Percentiles rank a stretch among this genome's conserved stretches.
These are phyloP conservation scores for Poeciliopsis presidionis DNA, from an alignment of 2,797 vertebrate genomes.

Conservation along the genomic window DNA sequence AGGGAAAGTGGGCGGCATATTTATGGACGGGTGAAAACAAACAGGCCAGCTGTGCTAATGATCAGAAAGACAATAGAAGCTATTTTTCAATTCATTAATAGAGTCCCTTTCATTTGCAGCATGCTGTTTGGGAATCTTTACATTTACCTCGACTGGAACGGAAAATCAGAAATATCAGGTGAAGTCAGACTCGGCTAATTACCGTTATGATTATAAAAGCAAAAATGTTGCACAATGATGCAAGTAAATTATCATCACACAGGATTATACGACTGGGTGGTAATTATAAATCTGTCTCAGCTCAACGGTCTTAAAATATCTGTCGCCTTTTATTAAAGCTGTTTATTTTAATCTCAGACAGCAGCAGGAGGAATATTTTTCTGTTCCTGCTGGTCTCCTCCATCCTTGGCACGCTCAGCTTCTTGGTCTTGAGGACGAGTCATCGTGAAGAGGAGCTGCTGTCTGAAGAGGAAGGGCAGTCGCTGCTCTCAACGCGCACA, in stretches of 20 bases:
- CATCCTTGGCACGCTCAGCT: slow-evolving; percentile 79
- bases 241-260: slow-evolving; percentile 23
- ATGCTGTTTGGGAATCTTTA: slow-evolving; percentile 88
- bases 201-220: neutral
- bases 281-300: slow-evolving; percentile 20
- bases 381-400: slow-evolving; percentile 79
- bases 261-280: slow-evolving; percentile 21
- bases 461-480: slow-evolving; percentile 81
- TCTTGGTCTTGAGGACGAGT: slow-evolving; percentile 75
- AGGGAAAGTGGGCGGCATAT: neutral
- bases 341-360: slow-evolving; percentile 68
- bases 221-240: slow-evolving; percentile 13
- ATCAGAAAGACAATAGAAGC: neutral
- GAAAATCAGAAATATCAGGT: slow-evolving; percentile 82
- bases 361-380: slow-evolving; percentile 80
- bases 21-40: neutral
- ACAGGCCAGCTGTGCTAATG: neutral
- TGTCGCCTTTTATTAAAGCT: slow-evolving; percentile 35
- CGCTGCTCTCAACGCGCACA: slow-evolving; percentile 71
- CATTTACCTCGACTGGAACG: slow-evolving; percentile 86
- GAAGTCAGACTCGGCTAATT: slow-evolving; percentile 22
- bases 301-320: slow-evolving; percentile 28
- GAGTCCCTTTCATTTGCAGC: slow-evolving; percentile 62
- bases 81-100: slow-evolving; percentile 6
- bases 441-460: slow-evolving; percentile 71